Base-by-base conservation (phyloP, 1,140 invertebrate species). In the Catajapyx aquilonaris region DNA sequence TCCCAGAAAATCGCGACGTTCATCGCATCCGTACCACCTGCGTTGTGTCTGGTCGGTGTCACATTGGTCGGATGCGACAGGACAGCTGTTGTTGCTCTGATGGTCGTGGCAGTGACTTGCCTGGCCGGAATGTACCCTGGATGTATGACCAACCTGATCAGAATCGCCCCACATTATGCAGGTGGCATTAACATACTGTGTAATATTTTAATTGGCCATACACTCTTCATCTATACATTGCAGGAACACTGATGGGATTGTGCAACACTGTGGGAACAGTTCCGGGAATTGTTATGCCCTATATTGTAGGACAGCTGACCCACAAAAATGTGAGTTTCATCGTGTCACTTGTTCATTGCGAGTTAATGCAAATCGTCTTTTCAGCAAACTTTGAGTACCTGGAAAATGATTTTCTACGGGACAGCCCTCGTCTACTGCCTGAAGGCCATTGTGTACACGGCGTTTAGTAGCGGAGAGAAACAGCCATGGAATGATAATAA, bases 401-500 rank as follows among this genome's bases (percentile, higher is more conserved):
- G 85, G 85, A 69, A 74, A 21, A 66, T 76, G 1, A 74, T 90
- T 43, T 90, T 91, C 56, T 81, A 72, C 51, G 71, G 78, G 2
- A 78, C 81, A 0, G 70, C 79, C 22, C 69, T 46, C 2, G 52
- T 91, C 5, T 86, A 84, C 47, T 45, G 66, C 2, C 50, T 81
- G 2, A 80, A 86, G 48, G 74, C 80, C 38, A 20, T 84, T 0
- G 62, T 77, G 5, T 91, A 81, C 51, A 61, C 68, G 5, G 57
- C 83, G 25, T 81, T 87, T 46, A 81, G 73, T 1, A 76, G 76
- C 1, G 85, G 80, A 1, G 73, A 81, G 44, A 70, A 81, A 46
- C 81, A 90, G 52, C 51, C 69, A 1, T 91, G 85, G 85, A 81
- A 81, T n/a, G n/a, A n/a, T n/a, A n/a, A n/a, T n/a, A n/a, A n/a